Evolutionary conservation across 2,888 invertebrate species (phyloP).

Genomic region (Harpalus rufipes): DNA sequence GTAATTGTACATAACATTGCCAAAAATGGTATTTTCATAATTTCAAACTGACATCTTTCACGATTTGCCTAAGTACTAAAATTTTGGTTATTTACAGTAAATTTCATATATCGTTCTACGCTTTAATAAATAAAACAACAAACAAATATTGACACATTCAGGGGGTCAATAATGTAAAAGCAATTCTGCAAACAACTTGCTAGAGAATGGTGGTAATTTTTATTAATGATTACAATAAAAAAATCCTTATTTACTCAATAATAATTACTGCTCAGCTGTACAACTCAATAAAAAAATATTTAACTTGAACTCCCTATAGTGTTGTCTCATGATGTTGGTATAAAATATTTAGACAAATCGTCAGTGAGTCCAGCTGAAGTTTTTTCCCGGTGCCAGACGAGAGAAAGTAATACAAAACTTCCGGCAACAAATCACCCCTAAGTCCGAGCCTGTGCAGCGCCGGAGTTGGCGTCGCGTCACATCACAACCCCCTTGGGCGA

Average conservation of each 20-base stretch:
- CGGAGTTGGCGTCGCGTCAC: slow-evolving; percentile 21
- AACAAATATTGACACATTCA: no score
- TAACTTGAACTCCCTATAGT: not conserved
- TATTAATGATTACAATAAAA: no score
- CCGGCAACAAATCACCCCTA: slow-evolving; percentile 43
- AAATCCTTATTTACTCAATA: not conserved
- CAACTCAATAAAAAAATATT: not conserved
- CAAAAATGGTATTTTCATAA: no score
- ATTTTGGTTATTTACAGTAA: no score
- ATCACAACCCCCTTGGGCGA: slow-evolving; percentile 29
- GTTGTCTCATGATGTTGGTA: slow-evolving; percentile 9
- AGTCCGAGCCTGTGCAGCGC: slow-evolving; percentile 8
- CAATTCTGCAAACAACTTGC: no score
- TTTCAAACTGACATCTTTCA: no score
- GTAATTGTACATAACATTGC: no score
- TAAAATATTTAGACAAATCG: slow-evolving; percentile 47
- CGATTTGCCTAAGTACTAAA: no score
- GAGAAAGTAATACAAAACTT: slow-evolving; percentile 41
- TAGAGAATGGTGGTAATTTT: no score
- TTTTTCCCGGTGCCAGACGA: slow-evolving; percentile 19
- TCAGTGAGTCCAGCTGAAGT: slow-evolving; percentile 10
- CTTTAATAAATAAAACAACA: no score
- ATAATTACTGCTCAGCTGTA: not conserved
- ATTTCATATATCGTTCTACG: no score
- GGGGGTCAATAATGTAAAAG: no score